phyloP scores from a whole-genome alignment of 2,113 vertebrate genomes.

The Hippopotamus amphibius region DNA sequence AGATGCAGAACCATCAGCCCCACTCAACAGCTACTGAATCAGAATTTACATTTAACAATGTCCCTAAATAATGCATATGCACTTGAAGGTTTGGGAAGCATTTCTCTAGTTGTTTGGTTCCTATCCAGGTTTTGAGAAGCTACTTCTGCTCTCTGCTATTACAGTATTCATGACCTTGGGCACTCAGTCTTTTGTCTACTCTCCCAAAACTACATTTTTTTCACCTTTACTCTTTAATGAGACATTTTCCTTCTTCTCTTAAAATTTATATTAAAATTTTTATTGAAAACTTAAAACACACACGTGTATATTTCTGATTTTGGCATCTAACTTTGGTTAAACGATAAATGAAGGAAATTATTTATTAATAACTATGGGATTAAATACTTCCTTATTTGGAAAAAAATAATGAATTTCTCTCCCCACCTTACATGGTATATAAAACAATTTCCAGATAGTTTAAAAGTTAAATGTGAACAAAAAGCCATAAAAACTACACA shows the following conservation, averaged over 20 bases:
- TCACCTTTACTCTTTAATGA: not conserved
- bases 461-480: not conserved
- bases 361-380: not conserved
- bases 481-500: not conserved
- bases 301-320: not conserved
- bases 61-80: fast-evolving
- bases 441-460: not conserved
- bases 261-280: not conserved
- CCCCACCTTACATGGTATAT: not conserved
- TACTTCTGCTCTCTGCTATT: not conserved
- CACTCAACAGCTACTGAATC: not conserved
- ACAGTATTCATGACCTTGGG: not conserved
- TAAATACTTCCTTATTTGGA: not conserved
- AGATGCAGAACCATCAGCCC: not conserved
- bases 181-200: not conserved
- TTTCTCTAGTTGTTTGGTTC: not conserved
- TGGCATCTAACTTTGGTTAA: not conserved
- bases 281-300: not conserved
- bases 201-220: not conserved
- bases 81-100: too few relatives aligned
- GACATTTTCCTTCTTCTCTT: not conserved
- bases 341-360: not conserved
- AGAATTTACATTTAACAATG: not conserved
- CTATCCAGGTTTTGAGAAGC: not conserved
- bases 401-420: conserved; percentile 3